Evolutionary conservation across 2,797 vertebrate species (phyloP), one percentile per base, ranked within the genome.

Genomic region (Petrocephalus schoutedeni): DNA sequence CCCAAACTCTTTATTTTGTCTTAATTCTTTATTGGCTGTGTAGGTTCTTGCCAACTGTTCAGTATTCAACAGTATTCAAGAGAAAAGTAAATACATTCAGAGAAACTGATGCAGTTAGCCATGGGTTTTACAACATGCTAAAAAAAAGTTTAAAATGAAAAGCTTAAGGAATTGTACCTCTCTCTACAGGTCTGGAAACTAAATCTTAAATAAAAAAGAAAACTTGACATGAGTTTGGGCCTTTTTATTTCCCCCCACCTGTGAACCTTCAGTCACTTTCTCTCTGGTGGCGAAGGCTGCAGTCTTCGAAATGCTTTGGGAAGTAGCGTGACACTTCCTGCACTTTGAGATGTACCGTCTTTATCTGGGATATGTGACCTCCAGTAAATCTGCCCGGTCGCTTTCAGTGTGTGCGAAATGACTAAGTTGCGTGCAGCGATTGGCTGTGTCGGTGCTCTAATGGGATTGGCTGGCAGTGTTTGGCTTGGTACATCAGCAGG

Each of bases 181-280:
- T 97, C 96, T 96, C 95, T 97, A 95, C 96, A 95, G 95, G 96
- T 96, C 96, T 96, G 96, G 95, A 97, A 91, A 96, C 96, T 96
- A 97, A 96, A 97, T 96, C 95, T 96, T 96, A 96, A 98, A 98
- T 97, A 97, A 97, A 97, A 95, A 94, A 96, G 90, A 94, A 96
- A 96, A 96, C 95, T 95, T 96, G 94, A 96, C 64, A n/a, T 80
- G 85, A 89, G 86, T 89, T 86, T 85, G 74, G 64, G 28, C 14
- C 14, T 32, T 89, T 53, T 88, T 87, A 67, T 19, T 74, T 80
- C 45, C 12, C 49, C 16, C 1, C 36, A 5, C 9, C 10, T 67
- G 87, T 88, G 53, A 21, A 54, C 71, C 19, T 45, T 36, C 64
- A 36, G 6, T 36, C 8, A 58, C 36, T 32, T 67, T 74, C 67